Evolutionary conservation across 2,888 invertebrate genomes (phyloP).

Genomic region (Leucophora obtusa): DNA sequence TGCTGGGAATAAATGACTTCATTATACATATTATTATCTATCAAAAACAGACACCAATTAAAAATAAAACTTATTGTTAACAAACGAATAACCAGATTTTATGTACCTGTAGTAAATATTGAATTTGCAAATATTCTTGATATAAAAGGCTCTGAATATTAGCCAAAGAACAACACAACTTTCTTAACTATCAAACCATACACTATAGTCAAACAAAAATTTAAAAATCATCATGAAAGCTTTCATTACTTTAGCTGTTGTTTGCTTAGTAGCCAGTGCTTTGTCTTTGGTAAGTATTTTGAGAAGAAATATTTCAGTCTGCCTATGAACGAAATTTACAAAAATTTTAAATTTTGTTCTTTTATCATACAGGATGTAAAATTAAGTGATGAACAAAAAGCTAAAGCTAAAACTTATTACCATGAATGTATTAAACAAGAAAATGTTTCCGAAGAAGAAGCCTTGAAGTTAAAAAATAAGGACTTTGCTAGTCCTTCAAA

Average conservation of each 20-base stretch:
- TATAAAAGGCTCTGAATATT: conserved; percentile 21
- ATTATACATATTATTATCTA: conserved; percentile 17
- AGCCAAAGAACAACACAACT: conserved; percentile 23
- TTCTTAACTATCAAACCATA: conserved; percentile 2
- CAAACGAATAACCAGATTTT: not conserved
- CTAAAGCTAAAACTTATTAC: conserved; percentile 66
- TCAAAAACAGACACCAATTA: conserved; percentile 3
- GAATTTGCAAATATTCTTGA: conserved; percentile 7
- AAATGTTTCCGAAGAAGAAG: conserved; percentile 68
- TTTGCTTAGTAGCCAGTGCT: conserved; percentile 66
- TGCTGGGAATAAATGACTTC: not conserved
- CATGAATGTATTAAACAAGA: conserved; percentile 68
- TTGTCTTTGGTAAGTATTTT: conserved; percentile 68
- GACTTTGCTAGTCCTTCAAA: conserved; percentile 68
- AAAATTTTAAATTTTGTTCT: not conserved
- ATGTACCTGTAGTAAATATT: not conserved
- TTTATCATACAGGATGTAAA: conserved; percentile 62
- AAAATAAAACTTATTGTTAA: not conserved
- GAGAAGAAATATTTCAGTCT: not conserved
- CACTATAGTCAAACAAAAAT: not conserved
- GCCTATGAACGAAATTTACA: too few relatives aligned
- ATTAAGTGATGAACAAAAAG: conserved; percentile 70
- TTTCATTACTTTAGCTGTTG: conserved; percentile 67
- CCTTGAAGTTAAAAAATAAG: conserved; percentile 67
- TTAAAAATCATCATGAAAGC: conserved; percentile 67